phyloP scores from a whole-genome alignment of 1,140 invertebrate genomes.

The Trigoniulus corallinus region DNA sequence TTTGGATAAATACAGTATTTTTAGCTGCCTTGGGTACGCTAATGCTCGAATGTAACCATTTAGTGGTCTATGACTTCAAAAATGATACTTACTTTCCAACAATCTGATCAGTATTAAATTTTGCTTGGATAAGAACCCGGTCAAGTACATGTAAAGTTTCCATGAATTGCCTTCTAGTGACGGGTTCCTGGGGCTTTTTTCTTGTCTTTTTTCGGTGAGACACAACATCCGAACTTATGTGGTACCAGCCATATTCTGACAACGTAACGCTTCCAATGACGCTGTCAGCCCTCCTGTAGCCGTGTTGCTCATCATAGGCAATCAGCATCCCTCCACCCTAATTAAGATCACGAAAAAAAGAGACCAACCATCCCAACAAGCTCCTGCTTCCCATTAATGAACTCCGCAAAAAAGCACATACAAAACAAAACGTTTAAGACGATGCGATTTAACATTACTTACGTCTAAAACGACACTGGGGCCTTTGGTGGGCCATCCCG shows the following conservation, averaged over 20 bases:
- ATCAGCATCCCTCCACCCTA: conserved; percentile 38
- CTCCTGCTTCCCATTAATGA: no score
- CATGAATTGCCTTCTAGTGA: conserved; percentile 61
- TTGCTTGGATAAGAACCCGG: conserved; percentile 65
- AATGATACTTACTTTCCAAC: conserved; percentile 48
- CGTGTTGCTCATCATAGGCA: conserved; percentile 49
- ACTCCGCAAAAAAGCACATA: no score
- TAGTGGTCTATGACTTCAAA: no score
- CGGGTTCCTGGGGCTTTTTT: conserved; percentile 39
- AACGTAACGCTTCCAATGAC: conserved; percentile 42
- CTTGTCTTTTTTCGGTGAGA: conserved; percentile 13
- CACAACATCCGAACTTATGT: conserved; percentile 37
- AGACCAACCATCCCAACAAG: no score
- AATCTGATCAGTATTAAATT: conserved; percentile 85
- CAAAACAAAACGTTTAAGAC: conserved; percentile 2
- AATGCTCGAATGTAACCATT: no score
- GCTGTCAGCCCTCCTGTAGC: conserved; percentile 38
- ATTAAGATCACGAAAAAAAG: no score
- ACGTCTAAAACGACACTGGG: conserved; percentile 75
- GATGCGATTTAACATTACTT: no score
- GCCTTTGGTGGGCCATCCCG: conserved; percentile 59
- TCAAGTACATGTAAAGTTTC: conserved; percentile 62
- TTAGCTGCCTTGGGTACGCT: no score
- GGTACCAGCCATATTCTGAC: conserved; percentile 54
- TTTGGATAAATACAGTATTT: no score